Evolutionary conservation across 2,797 vertebrate genomes (phyloP).

Genomic region (Onychomys leucogaster): DNA sequence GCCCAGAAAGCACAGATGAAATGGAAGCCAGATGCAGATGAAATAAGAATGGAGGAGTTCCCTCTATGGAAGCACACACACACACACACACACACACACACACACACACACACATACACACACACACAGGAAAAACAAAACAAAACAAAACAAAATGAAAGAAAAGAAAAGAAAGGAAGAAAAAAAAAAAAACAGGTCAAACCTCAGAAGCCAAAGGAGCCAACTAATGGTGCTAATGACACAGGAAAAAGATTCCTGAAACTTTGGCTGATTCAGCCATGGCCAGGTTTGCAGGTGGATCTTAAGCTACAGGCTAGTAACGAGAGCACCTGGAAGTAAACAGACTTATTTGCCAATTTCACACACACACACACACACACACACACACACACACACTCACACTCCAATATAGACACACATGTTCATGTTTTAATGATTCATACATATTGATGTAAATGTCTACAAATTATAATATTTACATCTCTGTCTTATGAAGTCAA

Average conservation of each 20-base stretch:
- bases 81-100: no score
- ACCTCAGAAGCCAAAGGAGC: slow-evolving; percentile 48
- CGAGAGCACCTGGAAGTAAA: not conserved
- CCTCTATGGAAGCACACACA: not conserved
- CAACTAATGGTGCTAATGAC: not conserved
- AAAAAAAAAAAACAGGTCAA: not conserved
- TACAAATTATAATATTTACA: not conserved
- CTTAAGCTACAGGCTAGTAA: not conserved
- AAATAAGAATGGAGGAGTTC: slow-evolving; percentile 41
- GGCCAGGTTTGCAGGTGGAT: not conserved
- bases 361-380: not conserved
- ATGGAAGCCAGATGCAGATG: slow-evolving; percentile 68
- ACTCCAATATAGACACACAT: no score
- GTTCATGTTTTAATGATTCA: not conserved
- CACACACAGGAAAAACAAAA: no score
- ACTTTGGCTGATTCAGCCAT: not conserved
- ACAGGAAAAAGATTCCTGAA: not conserved
- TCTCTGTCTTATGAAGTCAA: not conserved
- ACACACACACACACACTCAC: not conserved
- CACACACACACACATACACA: no score
- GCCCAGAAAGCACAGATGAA: slow-evolving; percentile 65
- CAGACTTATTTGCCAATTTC: not conserved
- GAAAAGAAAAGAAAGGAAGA: no score
- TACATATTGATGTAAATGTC: not conserved
- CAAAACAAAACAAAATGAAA: no score